A percentile compares a stretch with the other conserved stretches of the same genome.
These are phyloP conservation scores for Blennius ocellaris DNA, from an alignment of 2,113 vertebrate species.

Conservation along the genomic window DNA sequence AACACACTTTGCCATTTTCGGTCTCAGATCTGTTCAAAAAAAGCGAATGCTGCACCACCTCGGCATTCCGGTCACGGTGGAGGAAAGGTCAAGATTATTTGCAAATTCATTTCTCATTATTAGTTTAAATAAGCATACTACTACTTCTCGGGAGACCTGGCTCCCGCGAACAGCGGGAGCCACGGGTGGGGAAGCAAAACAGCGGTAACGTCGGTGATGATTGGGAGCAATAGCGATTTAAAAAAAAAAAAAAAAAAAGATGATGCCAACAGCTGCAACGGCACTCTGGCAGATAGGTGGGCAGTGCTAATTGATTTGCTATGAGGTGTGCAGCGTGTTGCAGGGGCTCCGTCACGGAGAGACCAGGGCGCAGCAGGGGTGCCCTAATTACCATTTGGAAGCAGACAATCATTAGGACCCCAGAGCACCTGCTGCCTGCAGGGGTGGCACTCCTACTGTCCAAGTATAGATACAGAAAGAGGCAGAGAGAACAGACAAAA, in stretches of 20 bases:
- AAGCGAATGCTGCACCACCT: constrained; percentile 3
- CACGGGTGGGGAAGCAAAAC: constrained; percentile 1
- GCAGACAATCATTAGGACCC: constrained; percentile 64
- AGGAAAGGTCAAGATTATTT: constrained; percentile 31
- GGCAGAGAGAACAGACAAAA: constrained; percentile 7
- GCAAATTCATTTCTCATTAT: constrained; percentile 35
- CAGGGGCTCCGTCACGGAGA: constrained; percentile 44
- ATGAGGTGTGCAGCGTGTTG: constrained; percentile 46
- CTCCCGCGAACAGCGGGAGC: constrained; percentile 1
- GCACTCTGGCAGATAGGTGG: constrained; percentile 50
- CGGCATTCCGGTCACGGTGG: constrained; percentile 39
- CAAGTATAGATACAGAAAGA: constrained; percentile 37
- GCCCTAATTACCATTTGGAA: constrained; percentile 72
- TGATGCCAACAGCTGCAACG: constrained; percentile 26
- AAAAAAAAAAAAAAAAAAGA: constrained; percentile 1
- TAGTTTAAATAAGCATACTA: constrained; percentile 29
- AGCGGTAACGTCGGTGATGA: constrained; percentile 10
- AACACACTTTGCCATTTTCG: constrained; percentile 10
- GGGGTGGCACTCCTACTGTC: constrained; percentile 47
- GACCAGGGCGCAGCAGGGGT: constrained; percentile 64
- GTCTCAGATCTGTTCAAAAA: constrained; percentile 26
- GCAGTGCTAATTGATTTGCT: constrained; percentile 65
- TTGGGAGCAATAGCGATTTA: constrained; percentile 12
- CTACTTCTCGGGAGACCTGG: constrained; percentile 14
- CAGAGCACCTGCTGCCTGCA: constrained; percentile 61